Conservation (phyloP, 2,797 vertebrate genomes). For the Alosa sapidissima region DNA sequence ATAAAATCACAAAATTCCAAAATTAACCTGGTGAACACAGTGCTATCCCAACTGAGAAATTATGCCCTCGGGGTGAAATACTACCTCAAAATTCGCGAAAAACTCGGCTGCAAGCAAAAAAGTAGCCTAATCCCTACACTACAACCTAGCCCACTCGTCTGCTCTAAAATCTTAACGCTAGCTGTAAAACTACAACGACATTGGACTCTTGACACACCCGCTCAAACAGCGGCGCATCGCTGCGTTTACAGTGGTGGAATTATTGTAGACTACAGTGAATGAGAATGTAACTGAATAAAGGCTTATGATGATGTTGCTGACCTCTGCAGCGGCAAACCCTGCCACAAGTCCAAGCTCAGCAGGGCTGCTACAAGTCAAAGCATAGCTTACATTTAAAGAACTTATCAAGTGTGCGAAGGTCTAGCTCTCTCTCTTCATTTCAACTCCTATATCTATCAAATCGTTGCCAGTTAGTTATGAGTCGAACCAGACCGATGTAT, state of each 20-base stretch:
- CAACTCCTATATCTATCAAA: background rate
- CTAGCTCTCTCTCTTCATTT: background rate
- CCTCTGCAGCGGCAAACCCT: background rate
- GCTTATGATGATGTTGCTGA: conserved; percentile 28
- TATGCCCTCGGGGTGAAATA: background rate
- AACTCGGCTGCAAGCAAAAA: background rate
- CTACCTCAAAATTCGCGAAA: background rate
- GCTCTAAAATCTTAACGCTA: background rate
- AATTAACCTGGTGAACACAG: background rate
- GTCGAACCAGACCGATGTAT: background rate
- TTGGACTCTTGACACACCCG: background rate
- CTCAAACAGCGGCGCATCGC: background rate
- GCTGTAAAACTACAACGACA: background rate
- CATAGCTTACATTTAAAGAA: background rate
- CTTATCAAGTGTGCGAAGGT: background rate
- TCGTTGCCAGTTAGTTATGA: background rate
- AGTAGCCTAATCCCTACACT: background rate
- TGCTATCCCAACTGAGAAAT: background rate
- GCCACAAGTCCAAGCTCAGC: background rate
- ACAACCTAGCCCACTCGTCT: background rate
- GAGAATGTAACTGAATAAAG: conserved; percentile 22
- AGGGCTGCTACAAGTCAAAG: background rate
- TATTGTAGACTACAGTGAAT: background rate
- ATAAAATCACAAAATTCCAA: background rate
- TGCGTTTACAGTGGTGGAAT: background rate